Percentiles rank a stretch among this genome's conserved stretches.
Evolutionary conservation across 2,888 invertebrate genomes (phyloP).

Genomic region (Lymantria monacha): DNA sequence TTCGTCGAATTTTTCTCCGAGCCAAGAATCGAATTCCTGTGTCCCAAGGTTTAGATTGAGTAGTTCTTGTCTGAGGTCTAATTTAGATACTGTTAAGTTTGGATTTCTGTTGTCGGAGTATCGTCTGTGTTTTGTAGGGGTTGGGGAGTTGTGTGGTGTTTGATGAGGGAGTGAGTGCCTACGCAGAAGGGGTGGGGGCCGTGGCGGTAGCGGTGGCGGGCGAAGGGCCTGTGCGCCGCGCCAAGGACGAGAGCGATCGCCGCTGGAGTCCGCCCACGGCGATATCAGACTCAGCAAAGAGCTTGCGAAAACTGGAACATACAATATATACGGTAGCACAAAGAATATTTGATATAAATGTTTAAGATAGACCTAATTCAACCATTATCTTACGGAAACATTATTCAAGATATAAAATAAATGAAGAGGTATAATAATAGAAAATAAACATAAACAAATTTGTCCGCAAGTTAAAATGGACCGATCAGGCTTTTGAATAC

Average conservation of each 20-base stretch:
- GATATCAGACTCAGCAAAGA: conserved; percentile 91
- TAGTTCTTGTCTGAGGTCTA: conserved; percentile 67
- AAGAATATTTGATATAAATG: not conserved
- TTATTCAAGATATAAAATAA: too few relatives aligned
- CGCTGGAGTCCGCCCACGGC: conserved; percentile 89
- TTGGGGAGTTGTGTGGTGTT: conserved; percentile 7
- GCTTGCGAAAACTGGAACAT: conserved; percentile 90
- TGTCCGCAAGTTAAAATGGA: too few relatives aligned
- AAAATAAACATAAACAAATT: too few relatives aligned
- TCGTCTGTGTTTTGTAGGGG: conserved; percentile 32
- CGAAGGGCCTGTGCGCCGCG: conserved; percentile 73
- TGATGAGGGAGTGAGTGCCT: conserved; percentile 56
- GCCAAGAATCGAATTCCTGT: conserved; percentile 62
- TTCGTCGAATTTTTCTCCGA: conserved; percentile 59
- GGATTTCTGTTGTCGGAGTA: conserved; percentile 47
- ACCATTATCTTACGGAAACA: too few relatives aligned
- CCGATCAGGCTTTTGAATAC: too few relatives aligned
- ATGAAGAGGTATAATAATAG: too few relatives aligned
- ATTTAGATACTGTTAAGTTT: conserved; percentile 30
- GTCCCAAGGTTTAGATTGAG: conserved; percentile 54
- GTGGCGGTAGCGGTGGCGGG: conserved; percentile 83
- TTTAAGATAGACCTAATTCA: too few relatives aligned
- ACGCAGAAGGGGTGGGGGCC: conserved; percentile 67
- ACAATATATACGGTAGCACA: not conserved
- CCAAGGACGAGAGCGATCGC: conserved; percentile 89